Conservation (phyloP, 2,113 vertebrate genomes). For the Lipophrys pholis region DNA sequence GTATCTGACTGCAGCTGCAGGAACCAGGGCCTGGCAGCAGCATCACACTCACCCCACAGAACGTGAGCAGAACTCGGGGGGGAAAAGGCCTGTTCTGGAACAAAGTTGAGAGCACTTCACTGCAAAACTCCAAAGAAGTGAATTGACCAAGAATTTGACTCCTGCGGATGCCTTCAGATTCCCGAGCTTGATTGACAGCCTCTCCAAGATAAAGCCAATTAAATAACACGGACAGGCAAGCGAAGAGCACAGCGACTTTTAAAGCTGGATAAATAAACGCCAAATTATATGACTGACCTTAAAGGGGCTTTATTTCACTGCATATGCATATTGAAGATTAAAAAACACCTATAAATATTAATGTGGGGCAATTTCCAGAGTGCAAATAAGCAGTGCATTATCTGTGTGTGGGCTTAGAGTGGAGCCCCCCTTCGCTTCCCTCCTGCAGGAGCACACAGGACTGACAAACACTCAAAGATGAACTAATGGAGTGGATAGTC, state of each 20-base stretch:
- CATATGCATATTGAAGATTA: slow-evolving; percentile 81
- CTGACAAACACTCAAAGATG: slow-evolving; percentile 63
- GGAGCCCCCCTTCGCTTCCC: slow-evolving; percentile 60
- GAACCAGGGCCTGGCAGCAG: too few species aligned
- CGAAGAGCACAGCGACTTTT: slow-evolving; percentile 68
- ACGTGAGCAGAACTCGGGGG: too few species aligned
- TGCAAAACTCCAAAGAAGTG: slow-evolving; percentile 34
- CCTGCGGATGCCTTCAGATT: slow-evolving; percentile 66
- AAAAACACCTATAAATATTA: slow-evolving; percentile 84
- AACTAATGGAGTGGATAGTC: slow-evolving; percentile 67
- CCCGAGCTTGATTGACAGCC: slow-evolving; percentile 81
- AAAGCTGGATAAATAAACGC: slow-evolving; percentile 80
- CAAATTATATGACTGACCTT: slow-evolving; percentile 81
- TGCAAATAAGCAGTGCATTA: slow-evolving; percentile 80
- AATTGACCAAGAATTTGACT: slow-evolving; percentile 59
- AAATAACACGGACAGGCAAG: slow-evolving; percentile 66
- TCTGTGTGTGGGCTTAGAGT: slow-evolving; percentile 76
- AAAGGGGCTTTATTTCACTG: slow-evolving; percentile 72
- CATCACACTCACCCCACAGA: too few species aligned
- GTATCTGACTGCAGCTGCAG: too few species aligned
- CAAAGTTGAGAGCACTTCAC: slow-evolving; percentile 2
- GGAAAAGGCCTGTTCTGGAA: too few species aligned
- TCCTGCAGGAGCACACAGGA: slow-evolving; percentile 33
- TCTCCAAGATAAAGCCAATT: slow-evolving; percentile 77
- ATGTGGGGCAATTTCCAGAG: slow-evolving; percentile 79